A percentile compares a stretch with the other conserved stretches of the same genome.
phyloP scores from a whole-genome alignment of 2,797 vertebrate species.

The Thamnophis elegans region DNA sequence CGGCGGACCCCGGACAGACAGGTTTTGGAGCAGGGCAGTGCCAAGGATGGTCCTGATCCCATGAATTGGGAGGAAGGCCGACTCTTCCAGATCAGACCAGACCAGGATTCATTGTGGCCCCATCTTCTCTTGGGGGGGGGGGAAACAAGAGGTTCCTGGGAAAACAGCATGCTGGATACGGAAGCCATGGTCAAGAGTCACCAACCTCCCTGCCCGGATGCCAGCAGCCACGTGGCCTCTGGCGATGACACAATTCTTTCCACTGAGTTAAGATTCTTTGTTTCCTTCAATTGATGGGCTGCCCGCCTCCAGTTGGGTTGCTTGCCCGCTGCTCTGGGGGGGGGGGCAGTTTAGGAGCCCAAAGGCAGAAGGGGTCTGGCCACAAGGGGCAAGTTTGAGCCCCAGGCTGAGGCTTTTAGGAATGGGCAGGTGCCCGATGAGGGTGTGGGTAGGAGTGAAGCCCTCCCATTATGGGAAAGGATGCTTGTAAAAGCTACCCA shows the following conservation, averaged over 20 bases:
- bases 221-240: background rate
- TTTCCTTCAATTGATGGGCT: background rate
- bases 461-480: background rate
- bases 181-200: background rate
- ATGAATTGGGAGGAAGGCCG: background rate
- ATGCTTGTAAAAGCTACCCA: background rate
- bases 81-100: background rate
- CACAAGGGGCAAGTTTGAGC: background rate
- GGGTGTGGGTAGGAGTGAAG: background rate
- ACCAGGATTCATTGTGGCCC: background rate
- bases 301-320: background rate
- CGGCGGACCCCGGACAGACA: background rate
- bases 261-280: background rate
- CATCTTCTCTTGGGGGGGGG: background rate
- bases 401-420: background rate
- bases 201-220: background rate
- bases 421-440: background rate
- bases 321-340: background rate
- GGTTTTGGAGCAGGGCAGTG: background rate
- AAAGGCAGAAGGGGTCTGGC: background rate
- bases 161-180: background rate
- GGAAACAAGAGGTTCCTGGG: background rate
- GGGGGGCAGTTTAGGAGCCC: background rate
- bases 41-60: background rate
- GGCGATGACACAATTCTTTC: background rate